phyloP scores from a whole-genome alignment of 2,113 vertebrate species.

The Nibea coibor region DNA sequence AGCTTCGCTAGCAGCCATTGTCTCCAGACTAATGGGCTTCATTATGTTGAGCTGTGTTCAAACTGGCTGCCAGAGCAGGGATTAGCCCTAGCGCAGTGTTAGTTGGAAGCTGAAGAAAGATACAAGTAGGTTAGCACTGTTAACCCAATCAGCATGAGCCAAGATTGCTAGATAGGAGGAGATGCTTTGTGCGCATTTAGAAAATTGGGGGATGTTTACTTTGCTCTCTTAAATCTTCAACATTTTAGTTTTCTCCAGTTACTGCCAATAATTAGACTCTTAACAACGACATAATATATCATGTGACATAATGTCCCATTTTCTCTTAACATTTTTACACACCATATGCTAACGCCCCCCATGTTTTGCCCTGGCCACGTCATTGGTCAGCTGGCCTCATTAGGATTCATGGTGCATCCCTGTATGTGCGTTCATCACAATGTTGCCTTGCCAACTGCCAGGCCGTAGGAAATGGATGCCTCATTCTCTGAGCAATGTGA shows the following conservation, averaged over 20 bases:
- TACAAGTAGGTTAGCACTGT: slow-evolving; percentile 57
- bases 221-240: neutral
- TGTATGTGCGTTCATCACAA: slow-evolving; percentile 68
- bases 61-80: slow-evolving; percentile 71
- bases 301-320: neutral
- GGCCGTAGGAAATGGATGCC: slow-evolving; percentile 65
- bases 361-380: slow-evolving; percentile 28
- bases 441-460: slow-evolving; percentile 72
- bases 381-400: slow-evolving; percentile 64
- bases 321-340: neutral
- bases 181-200: slow-evolving; percentile 31
- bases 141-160: slow-evolving; percentile 58
- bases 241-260: neutral
- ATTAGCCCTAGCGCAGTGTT: slow-evolving; percentile 68
- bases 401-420: slow-evolving; percentile 64
- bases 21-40: slow-evolving; percentile 81
- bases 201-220: slow-evolving; percentile 7
- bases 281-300: neutral
- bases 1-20: slow-evolving; percentile 71
- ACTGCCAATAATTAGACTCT: neutral
- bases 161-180: slow-evolving; percentile 26
- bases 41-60: slow-evolving; percentile 76
- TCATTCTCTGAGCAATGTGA: slow-evolving; percentile 69
- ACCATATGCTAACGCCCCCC: slow-evolving; percentile 43
- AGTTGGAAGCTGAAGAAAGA: slow-evolving; percentile 69